Evolutionary conservation across 2,888 invertebrate species (phyloP).

Genomic region (Sphaerophoria rueppellii): DNA sequence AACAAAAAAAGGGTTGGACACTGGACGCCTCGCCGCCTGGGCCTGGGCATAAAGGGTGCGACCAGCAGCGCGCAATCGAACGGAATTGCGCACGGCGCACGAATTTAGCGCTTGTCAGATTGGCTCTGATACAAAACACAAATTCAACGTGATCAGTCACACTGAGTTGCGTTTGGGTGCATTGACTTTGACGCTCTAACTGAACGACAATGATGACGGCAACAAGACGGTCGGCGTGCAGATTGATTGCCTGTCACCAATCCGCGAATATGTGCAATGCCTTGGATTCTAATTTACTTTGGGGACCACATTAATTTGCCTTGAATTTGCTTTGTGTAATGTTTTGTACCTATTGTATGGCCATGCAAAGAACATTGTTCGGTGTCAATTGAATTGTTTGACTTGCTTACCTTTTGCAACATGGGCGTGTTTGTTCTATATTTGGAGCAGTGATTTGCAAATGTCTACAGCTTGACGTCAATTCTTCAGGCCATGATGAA

Average conservation of each 20-base stretch:
- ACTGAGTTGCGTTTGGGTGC: conserved; percentile 50
- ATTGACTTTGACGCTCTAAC: conserved; percentile 70
- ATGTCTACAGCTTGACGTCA: conserved; percentile 66
- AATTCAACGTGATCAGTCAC: conserved; percentile 23
- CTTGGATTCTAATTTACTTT: conserved; percentile 66
- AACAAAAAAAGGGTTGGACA: conserved; percentile 69
- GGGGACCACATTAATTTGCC: conserved; percentile 67
- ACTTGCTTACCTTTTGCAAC: background rate
- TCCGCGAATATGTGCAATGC: conserved; percentile 46
- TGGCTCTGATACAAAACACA: conserved; percentile 26
- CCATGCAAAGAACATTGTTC: conserved; percentile 61
- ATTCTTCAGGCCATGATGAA: conserved; percentile 54
- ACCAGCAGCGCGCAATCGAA: conserved; percentile 65
- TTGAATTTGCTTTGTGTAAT: conserved; percentile 50
- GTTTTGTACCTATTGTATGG: conserved; percentile 13
- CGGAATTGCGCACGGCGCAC: conserved; percentile 71
- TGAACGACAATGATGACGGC: conserved; percentile 44
- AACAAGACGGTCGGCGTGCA: conserved; percentile 42
- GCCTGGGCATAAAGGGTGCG: conserved; percentile 63
- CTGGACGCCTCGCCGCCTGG: conserved; percentile 28
- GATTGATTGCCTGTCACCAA: conserved; percentile 69
- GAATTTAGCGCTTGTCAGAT: conserved; percentile 71
- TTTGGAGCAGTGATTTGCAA: conserved; percentile 69
- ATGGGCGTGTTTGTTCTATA: conserved; percentile 36
- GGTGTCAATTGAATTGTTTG: conserved; percentile 72